Percentiles rank a stretch among this genome's conserved stretches.
These are phyloP conservation scores for Myopa tessellatipennis DNA, from an alignment of 2,888 invertebrate genomes.

Conservation along the genomic window DNA sequence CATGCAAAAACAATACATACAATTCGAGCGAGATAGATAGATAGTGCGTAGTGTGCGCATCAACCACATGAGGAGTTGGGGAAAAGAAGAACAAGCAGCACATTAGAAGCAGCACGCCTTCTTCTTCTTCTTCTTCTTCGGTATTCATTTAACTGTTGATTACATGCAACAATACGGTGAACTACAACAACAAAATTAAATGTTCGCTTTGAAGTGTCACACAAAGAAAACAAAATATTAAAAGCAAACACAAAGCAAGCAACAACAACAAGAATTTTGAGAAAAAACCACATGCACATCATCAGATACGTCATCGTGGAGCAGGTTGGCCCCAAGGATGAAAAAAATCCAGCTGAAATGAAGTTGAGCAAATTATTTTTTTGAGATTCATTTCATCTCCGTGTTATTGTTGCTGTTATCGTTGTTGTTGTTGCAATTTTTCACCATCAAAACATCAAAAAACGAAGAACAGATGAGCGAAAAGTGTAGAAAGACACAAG, in stretches of 20 bases:
- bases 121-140: too few species aligned
- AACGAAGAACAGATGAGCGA: not conserved
- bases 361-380: slow-evolving; percentile 37
- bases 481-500: not conserved
- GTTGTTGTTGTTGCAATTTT: not conserved
- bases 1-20: too few species aligned
- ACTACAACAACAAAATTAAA: not conserved
- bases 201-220: slow-evolving; percentile 22
- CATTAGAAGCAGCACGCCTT: too few species aligned
- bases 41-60: too few species aligned
- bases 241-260: not conserved
- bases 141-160: too few species aligned
- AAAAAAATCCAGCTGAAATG: slow-evolving; percentile 17
- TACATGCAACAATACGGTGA: too few species aligned
- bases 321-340: slow-evolving; percentile 11
- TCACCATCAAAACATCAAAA: slow-evolving; percentile 6
- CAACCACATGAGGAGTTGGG: too few species aligned
- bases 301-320: not conserved
- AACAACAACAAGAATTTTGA: not conserved
- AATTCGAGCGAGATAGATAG: too few species aligned
- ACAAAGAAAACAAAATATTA: not conserved
- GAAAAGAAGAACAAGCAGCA: too few species aligned
- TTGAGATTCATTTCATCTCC: not conserved
- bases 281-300: not conserved
- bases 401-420: not conserved